Base-by-base conservation (phyloP, 2,888 invertebrate species). In the Drosophila kokeensis region DNA sequence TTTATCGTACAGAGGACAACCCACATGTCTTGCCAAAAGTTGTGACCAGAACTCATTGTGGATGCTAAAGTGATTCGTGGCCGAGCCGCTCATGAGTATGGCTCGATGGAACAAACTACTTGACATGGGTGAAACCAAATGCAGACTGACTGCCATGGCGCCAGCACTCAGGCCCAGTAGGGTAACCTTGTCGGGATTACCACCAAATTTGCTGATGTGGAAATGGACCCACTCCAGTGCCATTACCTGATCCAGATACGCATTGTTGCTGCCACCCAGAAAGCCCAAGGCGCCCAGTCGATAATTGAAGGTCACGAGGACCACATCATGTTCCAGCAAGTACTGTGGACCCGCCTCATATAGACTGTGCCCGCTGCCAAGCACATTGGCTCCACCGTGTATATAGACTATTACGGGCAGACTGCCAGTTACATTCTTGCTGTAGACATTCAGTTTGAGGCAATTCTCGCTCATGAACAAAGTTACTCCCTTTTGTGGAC, bases 91-190 rank as follows among this genome's bases (percentile, higher is more conserved):
- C 94, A 95, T 95, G 0, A 95, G 94, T 18, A 96, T 95, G 0
- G 94, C 96, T 45, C 94, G 94, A 84, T 96, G 96, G 92, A 96
- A 96, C 0, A 96, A 84, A 91, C 94, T 95, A 89, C 92, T 93
- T 0, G 95, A 95, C 93, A 96, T 94, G 0, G 95, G 95, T 0
- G 96, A 96, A 1, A 94, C 93, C 92, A 95, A 91, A 57, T 94
- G 94, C 52, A 94, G 84, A 52, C 93, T 91, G 3, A 94, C 94
- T 6, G 94, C 94, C 81, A 92, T 92, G 1, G 93, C 90, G 0
- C 94, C 94, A 0, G 94, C 94, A 80, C 94, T 94, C 87, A 94
- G 94, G 0, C 96, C 96, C 0, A 94, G 85, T 15, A 96, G 92
- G 0, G 96, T 96, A 0, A 96, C 95, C 2, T 90, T 89, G 45